Base-by-base conservation (phyloP, 2,888 invertebrate species). In the Andrena haemorrhoa region DNA sequence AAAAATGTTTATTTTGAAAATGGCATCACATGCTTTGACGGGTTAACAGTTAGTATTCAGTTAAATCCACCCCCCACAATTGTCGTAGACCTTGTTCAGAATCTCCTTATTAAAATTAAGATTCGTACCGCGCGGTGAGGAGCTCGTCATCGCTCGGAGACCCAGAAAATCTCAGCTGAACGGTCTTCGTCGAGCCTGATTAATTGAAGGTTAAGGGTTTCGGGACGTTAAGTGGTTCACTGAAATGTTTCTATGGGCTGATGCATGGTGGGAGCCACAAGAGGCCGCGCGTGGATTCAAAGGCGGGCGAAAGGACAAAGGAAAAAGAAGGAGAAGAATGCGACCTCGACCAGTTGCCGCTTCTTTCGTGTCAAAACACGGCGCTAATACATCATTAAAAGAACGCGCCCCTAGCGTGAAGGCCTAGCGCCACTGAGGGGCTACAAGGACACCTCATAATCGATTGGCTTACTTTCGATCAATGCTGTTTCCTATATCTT, bases 311-410 rank as follows among this genome's bases (percentile, higher is more conserved):
- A 78, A 77, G 88, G 82, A 85, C 70, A 81, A 83, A 81, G 75
- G 76, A 63, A 75, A 83, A 76, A 82, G 77, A 75, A 85, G 75
- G 72, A 71, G 81, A 82, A 75, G 88, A 88, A 86, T 87, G 85
- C 83, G 86, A 88, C 83, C 88, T 83, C 81, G 72, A 35, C 79
- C 89, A 86, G 88, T 91, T 89, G 89, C 89, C 80, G 88, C 83
- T 82, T 84, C 86, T 88, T 90, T 90, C 89, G 88, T 84, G 90
- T 92, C 91, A 92, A 90, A 91, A 91, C 89, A 91, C 87, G 87
- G 87, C 88, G 83, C 92, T 90, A 89, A 91, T 91, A 90, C 89
- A 92, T 92, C 90, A 89, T 92, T 89, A 90, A 87, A 89, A 77
- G 84, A 81, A 80, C 84, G 84, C 82, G 84, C 75, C 85, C 75